These are phyloP conservation scores for Machimus rusticus DNA, from an alignment of 2,888 invertebrate species.

Conservation along the genomic window DNA sequence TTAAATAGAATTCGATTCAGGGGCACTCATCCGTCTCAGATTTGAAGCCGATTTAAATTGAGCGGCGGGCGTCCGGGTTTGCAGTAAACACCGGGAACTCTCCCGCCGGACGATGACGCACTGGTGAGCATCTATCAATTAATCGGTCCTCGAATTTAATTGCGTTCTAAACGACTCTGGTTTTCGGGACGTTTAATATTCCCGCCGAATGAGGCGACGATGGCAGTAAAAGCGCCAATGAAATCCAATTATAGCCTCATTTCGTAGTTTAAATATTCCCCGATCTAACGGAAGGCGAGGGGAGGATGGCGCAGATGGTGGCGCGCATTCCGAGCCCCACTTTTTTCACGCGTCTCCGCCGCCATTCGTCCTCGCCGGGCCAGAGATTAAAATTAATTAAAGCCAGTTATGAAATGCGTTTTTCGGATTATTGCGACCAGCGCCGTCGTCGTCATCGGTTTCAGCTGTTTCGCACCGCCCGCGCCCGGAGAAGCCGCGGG, in stretches of 20 bases:
- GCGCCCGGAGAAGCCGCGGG: background rate
- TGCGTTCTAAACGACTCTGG: background rate
- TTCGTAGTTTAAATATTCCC: background rate
- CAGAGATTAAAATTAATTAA: constrained; percentile 31
- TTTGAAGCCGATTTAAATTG: background rate
- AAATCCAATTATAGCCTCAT: constrained; percentile 18
- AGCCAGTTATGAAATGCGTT: constrained; percentile 18
- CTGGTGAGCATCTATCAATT: background rate
- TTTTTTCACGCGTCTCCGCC: background rate
- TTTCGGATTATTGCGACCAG: constrained; percentile 14
- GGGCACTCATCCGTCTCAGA: background rate
- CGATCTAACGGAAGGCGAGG: background rate
- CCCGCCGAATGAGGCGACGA: background rate
- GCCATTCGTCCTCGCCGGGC: background rate
- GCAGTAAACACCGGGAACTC: background rate
- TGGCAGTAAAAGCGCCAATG: constrained; percentile 4
- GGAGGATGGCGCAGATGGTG: background rate
- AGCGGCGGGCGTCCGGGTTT: background rate
- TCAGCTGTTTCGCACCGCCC: constrained; percentile 6
- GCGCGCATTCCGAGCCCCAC: background rate
- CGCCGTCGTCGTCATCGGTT: background rate
- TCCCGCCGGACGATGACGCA: background rate
- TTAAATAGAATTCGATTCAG: background rate
- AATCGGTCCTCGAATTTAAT: background rate
- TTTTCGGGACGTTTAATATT: background rate